Percentiles rank a stretch among this genome's conserved stretches.
Evolutionary conservation across 2,113 vertebrate genomes (phyloP).

Genomic region (Labeo rohita): DNA sequence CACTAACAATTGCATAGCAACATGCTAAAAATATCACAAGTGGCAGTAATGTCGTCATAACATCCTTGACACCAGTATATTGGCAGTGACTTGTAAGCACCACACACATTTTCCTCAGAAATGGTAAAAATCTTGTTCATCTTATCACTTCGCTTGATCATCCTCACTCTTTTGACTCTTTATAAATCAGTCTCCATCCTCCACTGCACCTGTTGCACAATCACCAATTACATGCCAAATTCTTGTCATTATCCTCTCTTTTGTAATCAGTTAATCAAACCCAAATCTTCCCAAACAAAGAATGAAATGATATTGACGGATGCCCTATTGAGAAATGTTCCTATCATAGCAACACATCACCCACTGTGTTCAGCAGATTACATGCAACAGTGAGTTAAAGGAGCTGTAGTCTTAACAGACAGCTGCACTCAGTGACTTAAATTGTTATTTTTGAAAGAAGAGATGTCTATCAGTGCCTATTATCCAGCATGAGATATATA

Average conservation of each 20-base stretch:
- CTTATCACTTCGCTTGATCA: neutral
- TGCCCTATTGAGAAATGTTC: neutral
- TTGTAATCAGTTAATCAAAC: slow-evolving; percentile 29
- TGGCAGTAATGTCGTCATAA: too few species aligned
- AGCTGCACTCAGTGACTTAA: neutral
- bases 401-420: neutral
- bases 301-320: neutral
- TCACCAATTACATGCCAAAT: neutral
- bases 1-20: too few species aligned
- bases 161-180: neutral
- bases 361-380: neutral
- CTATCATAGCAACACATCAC: neutral
- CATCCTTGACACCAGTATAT: neutral
- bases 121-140: neutral
- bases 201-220: slow-evolving; percentile 2
- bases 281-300: slow-evolving; percentile 20
- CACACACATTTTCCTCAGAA: neutral
- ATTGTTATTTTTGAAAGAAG: neutral
- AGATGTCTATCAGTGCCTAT: neutral
- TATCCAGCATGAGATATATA: neutral
- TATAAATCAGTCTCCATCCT: neutral
- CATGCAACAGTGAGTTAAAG: neutral
- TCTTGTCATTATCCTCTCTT: slow-evolving; percentile 29
- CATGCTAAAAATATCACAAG: too few species aligned
- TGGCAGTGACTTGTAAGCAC: neutral